Percentiles rank a stretch among this genome's conserved stretches.
phyloP scores from a whole-genome alignment of 2,113 vertebrate species.

The Pomatostomus ruficeps region DNA sequence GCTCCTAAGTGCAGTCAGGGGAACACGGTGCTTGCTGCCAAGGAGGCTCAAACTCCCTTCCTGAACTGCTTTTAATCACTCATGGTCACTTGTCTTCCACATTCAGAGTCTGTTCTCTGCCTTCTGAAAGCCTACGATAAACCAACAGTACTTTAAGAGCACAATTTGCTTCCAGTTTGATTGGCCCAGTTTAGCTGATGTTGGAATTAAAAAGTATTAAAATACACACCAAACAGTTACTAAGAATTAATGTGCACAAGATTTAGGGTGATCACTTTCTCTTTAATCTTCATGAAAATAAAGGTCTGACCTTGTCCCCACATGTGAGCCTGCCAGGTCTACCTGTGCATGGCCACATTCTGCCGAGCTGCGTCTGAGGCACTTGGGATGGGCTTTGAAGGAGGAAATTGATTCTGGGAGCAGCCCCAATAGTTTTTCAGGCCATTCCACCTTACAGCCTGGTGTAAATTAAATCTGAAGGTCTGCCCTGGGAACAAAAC shows the following conservation, averaged over 20 bases:
- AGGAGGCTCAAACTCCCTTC: not conserved
- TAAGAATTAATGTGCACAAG: not conserved
- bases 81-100: not conserved
- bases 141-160: not conserved
- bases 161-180: not conserved
- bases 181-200: accelerated
- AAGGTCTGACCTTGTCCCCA: not conserved
- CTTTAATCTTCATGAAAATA: not conserved
- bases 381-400: not conserved
- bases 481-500: not conserved
- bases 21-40: not conserved
- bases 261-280: not conserved
- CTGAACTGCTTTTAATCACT: not conserved
- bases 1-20: no score
- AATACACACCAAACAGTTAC: not conserved
- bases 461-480: not conserved
- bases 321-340: not conserved
- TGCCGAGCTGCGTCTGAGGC: not conserved
- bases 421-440: not conserved
- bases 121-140: not conserved
- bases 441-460: not conserved
- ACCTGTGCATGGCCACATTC: accelerated
- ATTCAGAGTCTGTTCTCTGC: not conserved
- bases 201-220: not conserved
- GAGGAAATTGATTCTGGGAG: not conserved